phyloP scores from a whole-genome alignment of 2,113 vertebrate genomes.

The Plecturocebus donacophilus region DNA sequence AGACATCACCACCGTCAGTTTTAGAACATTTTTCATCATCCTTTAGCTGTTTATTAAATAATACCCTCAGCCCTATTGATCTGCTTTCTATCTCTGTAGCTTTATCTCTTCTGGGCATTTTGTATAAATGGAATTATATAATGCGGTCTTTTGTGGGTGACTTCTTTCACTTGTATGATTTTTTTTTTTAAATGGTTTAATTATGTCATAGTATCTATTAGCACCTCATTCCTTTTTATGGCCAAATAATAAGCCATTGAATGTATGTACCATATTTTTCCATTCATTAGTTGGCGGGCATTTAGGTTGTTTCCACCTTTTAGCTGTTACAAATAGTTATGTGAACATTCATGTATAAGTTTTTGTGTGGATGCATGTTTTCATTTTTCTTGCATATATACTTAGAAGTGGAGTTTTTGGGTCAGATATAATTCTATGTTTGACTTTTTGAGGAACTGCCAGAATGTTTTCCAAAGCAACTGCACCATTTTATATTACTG shows the following conservation, averaged over 20 bases:
- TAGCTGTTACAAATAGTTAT: constrained; percentile 23
- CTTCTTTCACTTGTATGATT: neutral
- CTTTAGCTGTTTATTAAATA: neutral
- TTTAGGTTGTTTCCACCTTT: neutral
- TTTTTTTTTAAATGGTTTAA: neutral
- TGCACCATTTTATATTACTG: neutral
- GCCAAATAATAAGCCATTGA: neutral
- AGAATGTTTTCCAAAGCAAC: neutral
- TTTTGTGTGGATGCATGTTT: neutral
- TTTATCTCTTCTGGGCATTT: constrained; percentile 17
- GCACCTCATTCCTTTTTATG: neutral
- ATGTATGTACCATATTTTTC: neutral
- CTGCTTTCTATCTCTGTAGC: neutral
- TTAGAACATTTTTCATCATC: neutral
- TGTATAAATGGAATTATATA: neutral
- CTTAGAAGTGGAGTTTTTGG: neutral
- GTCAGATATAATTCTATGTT: neutral
- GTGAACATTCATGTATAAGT: neutral
- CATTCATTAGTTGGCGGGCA: neutral
- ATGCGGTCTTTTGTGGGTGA: neutral
- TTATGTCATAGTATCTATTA: neutral
- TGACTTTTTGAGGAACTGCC: constrained; percentile 14
- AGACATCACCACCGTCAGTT: neutral
- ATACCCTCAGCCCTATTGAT: neutral
- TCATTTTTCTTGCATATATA: neutral